Percentiles rank a stretch among this genome's conserved stretches.
These are phyloP conservation scores for Merops nubicus DNA, from an alignment of 2,113 vertebrate genomes.

Conservation along the genomic window DNA sequence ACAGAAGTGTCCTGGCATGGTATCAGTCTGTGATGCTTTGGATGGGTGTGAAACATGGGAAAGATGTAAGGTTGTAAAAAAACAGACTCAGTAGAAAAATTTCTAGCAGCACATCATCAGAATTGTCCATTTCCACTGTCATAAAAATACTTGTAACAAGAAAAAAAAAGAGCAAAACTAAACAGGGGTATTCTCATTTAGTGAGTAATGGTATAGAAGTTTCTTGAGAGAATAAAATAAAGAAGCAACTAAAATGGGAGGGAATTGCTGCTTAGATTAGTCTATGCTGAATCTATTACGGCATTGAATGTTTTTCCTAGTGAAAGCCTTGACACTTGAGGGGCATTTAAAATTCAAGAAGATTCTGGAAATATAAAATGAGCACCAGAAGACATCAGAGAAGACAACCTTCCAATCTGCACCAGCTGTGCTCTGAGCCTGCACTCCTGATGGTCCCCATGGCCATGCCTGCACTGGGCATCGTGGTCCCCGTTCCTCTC, in stretches of 20 bases:
- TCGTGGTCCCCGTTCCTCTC: neutral
- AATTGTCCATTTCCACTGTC: neutral
- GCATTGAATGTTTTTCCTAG: neutral
- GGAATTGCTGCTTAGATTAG: neutral
- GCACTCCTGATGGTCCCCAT: rapidly evolving
- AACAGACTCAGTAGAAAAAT: neutral
- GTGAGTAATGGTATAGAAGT: neutral
- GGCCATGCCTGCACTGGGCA: rapidly evolving
- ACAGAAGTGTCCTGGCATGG: neutral
- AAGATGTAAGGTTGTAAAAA: neutral
- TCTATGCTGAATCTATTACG: neutral
- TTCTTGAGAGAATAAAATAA: neutral
- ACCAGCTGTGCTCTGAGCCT: neutral
- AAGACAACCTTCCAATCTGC: neutral
- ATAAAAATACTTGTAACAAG: neutral
- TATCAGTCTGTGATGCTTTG: neutral
- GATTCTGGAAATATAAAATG: neutral
- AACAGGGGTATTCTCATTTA: neutral
- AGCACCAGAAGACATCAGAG: neutral
- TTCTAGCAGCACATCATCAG: neutral
- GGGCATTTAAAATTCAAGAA: neutral
- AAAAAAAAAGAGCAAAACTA: neutral
- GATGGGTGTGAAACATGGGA: neutral
- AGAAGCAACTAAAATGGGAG: neutral
- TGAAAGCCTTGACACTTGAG: neutral